phyloP scores from a whole-genome alignment of 2,888 invertebrate genomes.

The Dioctria linearis region DNA sequence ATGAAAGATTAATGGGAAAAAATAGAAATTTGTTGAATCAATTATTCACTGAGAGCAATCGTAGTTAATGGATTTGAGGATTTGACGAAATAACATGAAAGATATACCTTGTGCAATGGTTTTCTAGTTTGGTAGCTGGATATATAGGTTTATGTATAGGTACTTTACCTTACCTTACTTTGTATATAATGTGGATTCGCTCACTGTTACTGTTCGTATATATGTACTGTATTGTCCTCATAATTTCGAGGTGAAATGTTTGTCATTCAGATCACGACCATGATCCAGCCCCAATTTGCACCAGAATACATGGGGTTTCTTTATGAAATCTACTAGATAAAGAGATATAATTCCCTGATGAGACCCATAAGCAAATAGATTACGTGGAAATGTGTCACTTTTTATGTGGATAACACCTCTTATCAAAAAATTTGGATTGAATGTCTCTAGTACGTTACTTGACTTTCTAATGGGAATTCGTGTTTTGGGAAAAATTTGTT shows the following conservation, averaged over 20 bases:
- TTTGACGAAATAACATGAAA: slow-evolving; percentile 58
- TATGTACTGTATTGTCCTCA: background rate
- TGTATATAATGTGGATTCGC: background rate
- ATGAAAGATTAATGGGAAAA: slow-evolving; percentile 51
- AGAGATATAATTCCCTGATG: slow-evolving; percentile 61
- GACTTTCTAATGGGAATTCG: slow-evolving; percentile 2
- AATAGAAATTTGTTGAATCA: slow-evolving; percentile 59
- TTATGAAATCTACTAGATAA: slow-evolving; percentile 61
- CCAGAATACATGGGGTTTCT: slow-evolving; percentile 57
- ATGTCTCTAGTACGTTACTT: slow-evolving; percentile 12
- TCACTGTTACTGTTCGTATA: background rate
- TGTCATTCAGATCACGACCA: slow-evolving; percentile 44
- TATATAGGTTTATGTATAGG: background rate
- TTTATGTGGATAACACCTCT: slow-evolving; percentile 49
- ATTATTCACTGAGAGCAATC: slow-evolving; percentile 60
- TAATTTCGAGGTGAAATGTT: slow-evolving; percentile 26
- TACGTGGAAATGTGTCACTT: slow-evolving; percentile 62
- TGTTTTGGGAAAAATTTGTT: no score
- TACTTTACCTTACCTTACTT: background rate
- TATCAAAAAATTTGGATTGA: slow-evolving; percentile 43
- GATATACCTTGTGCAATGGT: background rate
- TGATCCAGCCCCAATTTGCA: slow-evolving; percentile 11
- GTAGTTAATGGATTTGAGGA: slow-evolving; percentile 59
- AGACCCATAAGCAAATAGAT: slow-evolving; percentile 62
- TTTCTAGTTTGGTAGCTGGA: background rate